Base-by-base conservation (phyloP, 2,113 vertebrate genomes). In the Nycticebus coucang region DNA sequence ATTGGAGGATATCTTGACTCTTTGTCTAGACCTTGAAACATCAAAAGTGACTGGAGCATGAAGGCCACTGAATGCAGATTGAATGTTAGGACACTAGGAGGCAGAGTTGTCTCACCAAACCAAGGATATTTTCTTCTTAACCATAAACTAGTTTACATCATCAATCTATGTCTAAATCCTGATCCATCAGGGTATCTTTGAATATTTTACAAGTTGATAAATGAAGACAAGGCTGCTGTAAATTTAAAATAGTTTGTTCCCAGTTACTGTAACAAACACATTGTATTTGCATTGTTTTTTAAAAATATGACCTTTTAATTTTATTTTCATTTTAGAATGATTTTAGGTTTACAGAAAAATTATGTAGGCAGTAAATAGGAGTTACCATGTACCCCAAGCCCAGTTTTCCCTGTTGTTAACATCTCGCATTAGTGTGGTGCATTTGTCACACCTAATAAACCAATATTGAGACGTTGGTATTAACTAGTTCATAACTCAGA, bases 51-150 rank as follows among this genome's bases (percentile, higher is more conserved):
- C 59, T n/a, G 4, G 30, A 62, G 15, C 59, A 4, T 13, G 19
- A 60, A 60, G 75, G 22, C 33, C 7, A 79, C 12, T 50, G 64
- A 72, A 7, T 57, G 71, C 59, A 68, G n/a, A 77, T 57, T 26
- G n/a, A 78, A n/a, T 8, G 2, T 90, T 64, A 4, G 2, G 8
- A 92, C 97, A 96, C 95, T 85, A 97, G 97, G 79, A 88, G 97
- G 96, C 94, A 94, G 92, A 66, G 50, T 85, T 71, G 85, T 60
- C 62, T 87, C 83, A 90, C 26, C 87, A 89, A 97, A 94, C 72
- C 55, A 21, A 87, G 10, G 50, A 33, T 41, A 1, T n/a, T 22
- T 33, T 77, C 62, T 50, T 55, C 30, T 5, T 19, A 91, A 89
- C 5, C 14, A 9, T 2, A 33, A 79, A 17, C 35, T 22, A 37